Percentiles rank a stretch among this genome's conserved stretches.
phyloP scores from a whole-genome alignment of 2,113 vertebrate species.

The Petromus typicus region DNA sequence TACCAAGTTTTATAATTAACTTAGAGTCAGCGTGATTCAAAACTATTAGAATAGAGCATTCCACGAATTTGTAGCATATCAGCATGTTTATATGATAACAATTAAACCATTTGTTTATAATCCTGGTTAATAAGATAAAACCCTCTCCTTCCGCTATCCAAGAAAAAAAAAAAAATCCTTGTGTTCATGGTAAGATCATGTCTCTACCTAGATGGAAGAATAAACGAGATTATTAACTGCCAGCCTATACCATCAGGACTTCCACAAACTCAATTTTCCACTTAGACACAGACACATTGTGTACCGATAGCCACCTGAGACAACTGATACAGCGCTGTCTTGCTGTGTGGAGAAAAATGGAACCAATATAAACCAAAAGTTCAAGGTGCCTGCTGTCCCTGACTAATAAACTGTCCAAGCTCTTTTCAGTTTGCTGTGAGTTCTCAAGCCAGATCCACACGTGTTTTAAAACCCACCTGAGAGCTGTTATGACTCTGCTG shows the following conservation, averaged over 20 bases:
- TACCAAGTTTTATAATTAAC: neutral
- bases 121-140: neutral
- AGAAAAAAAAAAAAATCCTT: neutral
- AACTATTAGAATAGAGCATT: neutral
- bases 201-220: neutral
- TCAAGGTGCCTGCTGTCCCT: too few species aligned
- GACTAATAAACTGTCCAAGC: neutral
- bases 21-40: neutral
- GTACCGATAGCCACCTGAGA: too few species aligned
- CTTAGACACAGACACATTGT: neutral
- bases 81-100: neutral
- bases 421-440: neutral
- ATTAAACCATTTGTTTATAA: neutral
- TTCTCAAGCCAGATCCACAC: neutral
- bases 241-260: neutral
- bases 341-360: too few species aligned
- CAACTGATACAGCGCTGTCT: fast-evolving
- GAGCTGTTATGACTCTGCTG: neutral
- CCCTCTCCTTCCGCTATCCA: neutral
- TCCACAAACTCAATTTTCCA: neutral
- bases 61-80: neutral
- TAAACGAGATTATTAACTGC: neutral
- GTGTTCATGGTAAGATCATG: too few species aligned
- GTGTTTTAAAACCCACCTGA: neutral
- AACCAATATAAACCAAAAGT: neutral